Percentiles rank a stretch among this genome's conserved stretches.
Conservation (phyloP, 2,888 invertebrate genomes). For the Archips xylosteana region DNA sequence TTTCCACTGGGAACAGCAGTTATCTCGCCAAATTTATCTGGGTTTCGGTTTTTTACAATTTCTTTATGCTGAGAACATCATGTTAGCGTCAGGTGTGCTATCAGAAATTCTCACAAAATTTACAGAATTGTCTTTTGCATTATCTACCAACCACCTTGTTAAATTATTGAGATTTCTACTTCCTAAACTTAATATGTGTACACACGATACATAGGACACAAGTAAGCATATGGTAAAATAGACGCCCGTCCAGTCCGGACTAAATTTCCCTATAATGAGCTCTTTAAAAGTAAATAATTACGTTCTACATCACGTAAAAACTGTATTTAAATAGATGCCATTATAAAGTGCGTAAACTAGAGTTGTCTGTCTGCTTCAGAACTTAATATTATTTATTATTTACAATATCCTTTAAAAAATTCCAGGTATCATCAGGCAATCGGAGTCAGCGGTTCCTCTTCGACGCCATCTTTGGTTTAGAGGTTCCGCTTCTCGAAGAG, state of each 20-base stretch:
- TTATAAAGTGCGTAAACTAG: no score
- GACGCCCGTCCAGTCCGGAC: no score
- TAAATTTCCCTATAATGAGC: no score
- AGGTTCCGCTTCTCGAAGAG: conserved; percentile 82
- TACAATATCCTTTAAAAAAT: conserved; percentile 38
- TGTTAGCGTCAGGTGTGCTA: neutral
- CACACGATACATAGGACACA: no score
- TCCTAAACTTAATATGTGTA: no score
- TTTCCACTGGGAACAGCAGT: conserved; percentile 59
- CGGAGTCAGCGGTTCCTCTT: conserved; percentile 89
- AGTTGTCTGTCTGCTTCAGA: neutral
- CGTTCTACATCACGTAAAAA: no score
- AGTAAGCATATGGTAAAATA: no score
- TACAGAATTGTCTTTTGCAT: neutral
- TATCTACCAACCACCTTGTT: neutral
- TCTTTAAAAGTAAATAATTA: no score
- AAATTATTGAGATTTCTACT: neutral
- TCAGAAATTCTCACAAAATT: neutral
- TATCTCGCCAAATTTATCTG: conserved; percentile 27
- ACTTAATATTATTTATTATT: neutral
- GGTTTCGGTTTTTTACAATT: conserved; percentile 32
- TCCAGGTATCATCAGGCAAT: conserved; percentile 78
- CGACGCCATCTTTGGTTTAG: conserved; percentile 89
- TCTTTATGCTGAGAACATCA: conserved; percentile 22
- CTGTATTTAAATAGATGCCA: no score